phyloP scores from a whole-genome alignment of 2,797 vertebrate genomes.

The Cirrhinus molitorella region DNA sequence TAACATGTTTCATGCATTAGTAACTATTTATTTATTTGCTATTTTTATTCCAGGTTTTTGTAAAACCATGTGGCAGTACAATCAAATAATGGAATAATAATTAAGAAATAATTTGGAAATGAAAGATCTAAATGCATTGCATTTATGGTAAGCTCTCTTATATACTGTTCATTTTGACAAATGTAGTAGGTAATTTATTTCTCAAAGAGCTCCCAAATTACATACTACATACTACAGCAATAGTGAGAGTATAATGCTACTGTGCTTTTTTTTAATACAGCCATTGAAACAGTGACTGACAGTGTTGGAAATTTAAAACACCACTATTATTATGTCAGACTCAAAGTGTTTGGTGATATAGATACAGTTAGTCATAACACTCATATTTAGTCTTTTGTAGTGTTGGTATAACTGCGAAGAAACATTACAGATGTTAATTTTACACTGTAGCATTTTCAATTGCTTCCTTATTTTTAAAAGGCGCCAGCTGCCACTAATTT shows the following conservation, averaged over 20 bases:
- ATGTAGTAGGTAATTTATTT: not conserved
- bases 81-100: not conserved
- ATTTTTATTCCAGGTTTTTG: not conserved
- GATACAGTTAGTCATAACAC: not conserved
- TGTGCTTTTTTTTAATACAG: not conserved
- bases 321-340: not conserved
- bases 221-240: not conserved
- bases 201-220: not conserved
- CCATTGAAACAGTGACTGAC: not conserved
- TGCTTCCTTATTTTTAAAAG: not conserved
- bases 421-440: not conserved
- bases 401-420: not conserved
- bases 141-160: not conserved
- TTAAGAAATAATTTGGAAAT: not conserved
- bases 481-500: slow-evolving; percentile 1
- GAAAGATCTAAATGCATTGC: not conserved
- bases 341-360: not conserved
- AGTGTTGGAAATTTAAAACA: not conserved
- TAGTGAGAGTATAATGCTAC: not conserved
- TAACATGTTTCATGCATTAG: no score
- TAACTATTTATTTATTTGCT: not conserved
- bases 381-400: not conserved
- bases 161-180: not conserved
- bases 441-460: not conserved
- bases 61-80: not conserved